Evolutionary conservation across 2,888 invertebrate genomes (phyloP), one percentile per base, ranked within the genome.

Genomic region (Aelia acuminata): DNA sequence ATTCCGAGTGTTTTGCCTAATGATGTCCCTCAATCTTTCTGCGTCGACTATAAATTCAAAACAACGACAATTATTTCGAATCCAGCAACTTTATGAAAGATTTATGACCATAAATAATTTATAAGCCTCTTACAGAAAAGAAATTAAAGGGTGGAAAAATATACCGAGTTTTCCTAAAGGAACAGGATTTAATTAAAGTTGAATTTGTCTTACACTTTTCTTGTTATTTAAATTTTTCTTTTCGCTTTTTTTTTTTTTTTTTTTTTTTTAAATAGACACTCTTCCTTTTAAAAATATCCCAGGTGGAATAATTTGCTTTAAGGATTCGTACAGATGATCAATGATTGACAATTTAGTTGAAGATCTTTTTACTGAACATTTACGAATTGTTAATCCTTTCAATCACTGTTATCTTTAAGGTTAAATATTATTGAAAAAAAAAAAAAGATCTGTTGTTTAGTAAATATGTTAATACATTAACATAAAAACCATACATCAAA

Each of bases 1-100:
- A 80, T 80, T 80, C 80, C 80, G 43, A 80, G 80, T 80, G 80
- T 80, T 80, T 80, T 80, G 43, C 80, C 80, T 80, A 80, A 80
- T 80, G 80, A 80, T 80, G 80, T 80, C 80, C 39, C 80, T 80
- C 80, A 80, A 80, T 80, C 80, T 80, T 80, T 80, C 80, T 39
- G 80, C 80, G 80, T 43, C 43, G 43, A 43, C 80, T 80, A 80
- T 80, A 80, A 80, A 80, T 80, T 80, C 80, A 80, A 80, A 80
- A 80, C 80, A 80, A 80, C 11, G 80, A 80, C 80, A 80, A 80
- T 80, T 80, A 80, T 80, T 80, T 80, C 80, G 43, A 80, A 80
- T 80, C 80, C 80, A 80, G 80, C 80, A 80, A 80, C 80, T 80
- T 80, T 80, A 80, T 80, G 43, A 80, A 80, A 80, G 80, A 80